Percentiles rank a stretch among this genome's conserved stretches.
phyloP scores from a whole-genome alignment of 2,888 invertebrate genomes.

The Margaritifera margaritifera region DNA sequence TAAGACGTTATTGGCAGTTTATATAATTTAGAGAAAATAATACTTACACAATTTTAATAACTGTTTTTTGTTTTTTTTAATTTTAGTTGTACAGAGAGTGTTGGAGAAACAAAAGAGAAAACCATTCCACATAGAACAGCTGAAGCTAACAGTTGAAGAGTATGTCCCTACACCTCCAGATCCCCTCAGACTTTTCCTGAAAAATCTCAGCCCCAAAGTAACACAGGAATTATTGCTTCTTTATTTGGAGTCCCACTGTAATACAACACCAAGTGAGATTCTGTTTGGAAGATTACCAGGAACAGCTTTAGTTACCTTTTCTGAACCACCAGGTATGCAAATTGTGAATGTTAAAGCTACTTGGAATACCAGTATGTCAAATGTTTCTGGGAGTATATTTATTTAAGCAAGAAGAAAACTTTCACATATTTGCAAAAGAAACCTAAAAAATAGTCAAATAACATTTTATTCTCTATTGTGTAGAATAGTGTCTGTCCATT shows the following conservation, averaged over 20 bases:
- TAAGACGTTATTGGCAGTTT: no score
- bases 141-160: conserved; percentile 7
- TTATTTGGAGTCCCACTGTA: conserved; percentile 10
- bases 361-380: no score
- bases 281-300: conserved; percentile 25
- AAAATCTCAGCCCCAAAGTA: conserved; percentile 15
- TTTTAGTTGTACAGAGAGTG: conserved; percentile 9
- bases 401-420: no score
- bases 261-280: conserved; percentile 1
- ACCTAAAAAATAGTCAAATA: no score
- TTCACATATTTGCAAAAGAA: no score
- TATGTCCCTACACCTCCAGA: conserved; percentile 17
- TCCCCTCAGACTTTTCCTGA: conserved; percentile 17
- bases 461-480: no score
- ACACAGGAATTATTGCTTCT: conserved; percentile 17
- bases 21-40: no score
- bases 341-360: no score
- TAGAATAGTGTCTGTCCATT: no score
- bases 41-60: no score
- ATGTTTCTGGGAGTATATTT: no score
- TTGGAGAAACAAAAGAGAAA: conserved; percentile 1
- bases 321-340: background rate
- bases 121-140: background rate
- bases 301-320: conserved; percentile 23
- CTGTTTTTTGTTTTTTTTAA: no score